Conservation (phyloP, 2,888 invertebrate species). For the Macrosiphum euphorbiae region DNA sequence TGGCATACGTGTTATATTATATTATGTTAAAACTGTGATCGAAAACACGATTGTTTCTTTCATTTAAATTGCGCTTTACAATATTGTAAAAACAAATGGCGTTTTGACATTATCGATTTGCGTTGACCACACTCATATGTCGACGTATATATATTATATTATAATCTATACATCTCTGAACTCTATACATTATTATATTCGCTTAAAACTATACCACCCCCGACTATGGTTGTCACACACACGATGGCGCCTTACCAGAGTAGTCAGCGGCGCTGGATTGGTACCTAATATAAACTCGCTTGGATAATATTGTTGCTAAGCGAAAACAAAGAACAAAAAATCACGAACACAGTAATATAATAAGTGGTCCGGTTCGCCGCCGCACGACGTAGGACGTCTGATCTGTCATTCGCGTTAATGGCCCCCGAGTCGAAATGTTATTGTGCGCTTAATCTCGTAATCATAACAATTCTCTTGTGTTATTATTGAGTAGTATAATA, state of each 20-base stretch:
- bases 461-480: constrained; percentile 48
- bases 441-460: constrained; percentile 48
- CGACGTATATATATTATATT: not conserved
- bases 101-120: constrained; percentile 19
- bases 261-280: not conserved
- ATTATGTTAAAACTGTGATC: not conserved
- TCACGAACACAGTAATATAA: constrained; percentile 47
- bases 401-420: constrained; percentile 61
- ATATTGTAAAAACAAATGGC: not conserved
- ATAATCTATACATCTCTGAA: not conserved
- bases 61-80: not conserved
- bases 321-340: constrained; percentile 60
- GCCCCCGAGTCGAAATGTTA: constrained; percentile 39
- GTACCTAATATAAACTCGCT: not conserved
- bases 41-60: constrained; percentile 25
- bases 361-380: constrained; percentile 54
- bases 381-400: constrained; percentile 42
- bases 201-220: constrained; percentile 47
- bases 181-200: not conserved
- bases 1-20: not conserved
- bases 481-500: constrained; percentile 6
- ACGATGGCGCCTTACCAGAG: not conserved
- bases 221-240: not conserved
- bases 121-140: not conserved
- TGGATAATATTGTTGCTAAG: not conserved